Base-by-base conservation (phyloP, 2,113 vertebrate genomes). In the Hymenochirus boettgeri region DNA sequence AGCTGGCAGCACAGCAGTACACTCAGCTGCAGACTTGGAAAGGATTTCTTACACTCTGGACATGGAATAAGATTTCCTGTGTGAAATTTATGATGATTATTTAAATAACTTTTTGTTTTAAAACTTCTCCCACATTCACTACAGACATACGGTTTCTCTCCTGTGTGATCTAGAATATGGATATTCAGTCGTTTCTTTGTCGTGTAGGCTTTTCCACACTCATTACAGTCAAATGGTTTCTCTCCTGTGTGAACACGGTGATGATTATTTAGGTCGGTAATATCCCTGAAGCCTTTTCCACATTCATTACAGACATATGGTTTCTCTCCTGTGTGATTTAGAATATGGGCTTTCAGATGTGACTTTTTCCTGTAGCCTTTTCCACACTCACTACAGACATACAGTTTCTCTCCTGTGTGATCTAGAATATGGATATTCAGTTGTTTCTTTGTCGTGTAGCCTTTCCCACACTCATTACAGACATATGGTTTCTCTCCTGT, bases 161-260 rank as follows among this genome's bases (percentile, higher is more conserved):
- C 61, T 12, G 65, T 55, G 10, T 80, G 77, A 42, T 69, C 62
- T 1, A 60, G 46, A 67, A 75, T 57, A 45, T 82, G 80, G 5
- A 72, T 74, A 33, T 74, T 71, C n/a, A 82, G 70, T 33, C 70
- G 75, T 52, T 75, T 75, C 9, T 72, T 75, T 45, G 62, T 61
- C 56, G 69, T 71, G 51, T 81, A 83, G 51, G 63, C 72, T 11
- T 80, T 74, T 13, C 69, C 76, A 1, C 80, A 82, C 3, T 76
- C 55, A 33, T 2, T 2, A 15, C 37, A 39, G 37, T 10, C 11
- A 39, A 39, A 39, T 39, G 37, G 37, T 22, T 23, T 19, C 24
- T 54, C 51, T 24, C 25, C 24, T 4, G 51, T 25, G 51, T 54
- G 51, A 24, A 29, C 12, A 7, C 17, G 5, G 11, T 15, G 7